Evolutionary conservation across 2,888 invertebrate species (phyloP).

Genomic region (Cephus pulcher): DNA sequence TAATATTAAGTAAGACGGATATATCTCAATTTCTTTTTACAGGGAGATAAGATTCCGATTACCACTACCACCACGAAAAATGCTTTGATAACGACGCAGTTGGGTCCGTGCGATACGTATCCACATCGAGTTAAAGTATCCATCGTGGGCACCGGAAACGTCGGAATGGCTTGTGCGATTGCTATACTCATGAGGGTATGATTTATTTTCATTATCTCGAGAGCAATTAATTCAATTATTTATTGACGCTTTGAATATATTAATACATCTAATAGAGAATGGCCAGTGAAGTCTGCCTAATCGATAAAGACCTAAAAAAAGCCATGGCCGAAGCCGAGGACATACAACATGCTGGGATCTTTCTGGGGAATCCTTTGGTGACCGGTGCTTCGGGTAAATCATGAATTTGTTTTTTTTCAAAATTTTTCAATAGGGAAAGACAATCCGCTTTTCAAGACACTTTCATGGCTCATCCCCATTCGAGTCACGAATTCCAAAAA

Average conservation of each 20-base stretch:
- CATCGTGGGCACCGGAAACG: conserved; percentile 63
- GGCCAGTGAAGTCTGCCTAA: conserved; percentile 69
- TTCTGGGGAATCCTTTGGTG: conserved; percentile 68
- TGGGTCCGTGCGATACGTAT: conserved; percentile 47
- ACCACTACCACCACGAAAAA: conserved; percentile 53
- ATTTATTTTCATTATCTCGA: not conserved
- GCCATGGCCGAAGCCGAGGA: conserved; percentile 72
- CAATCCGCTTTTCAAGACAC: not conserved
- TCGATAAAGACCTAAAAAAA: conserved; percentile 69
- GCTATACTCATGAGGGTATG: conserved; percentile 69
- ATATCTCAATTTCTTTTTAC: not conserved
- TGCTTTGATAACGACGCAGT: conserved; percentile 52
- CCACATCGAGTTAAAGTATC: conserved; percentile 54
- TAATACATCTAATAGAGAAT: conserved; percentile 58
- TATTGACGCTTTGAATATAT: not conserved
- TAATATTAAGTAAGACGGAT: not conserved
- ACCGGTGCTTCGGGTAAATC: conserved; percentile 58
- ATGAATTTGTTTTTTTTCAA: not conserved
- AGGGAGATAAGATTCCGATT: conserved; percentile 40
- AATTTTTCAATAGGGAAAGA: not conserved
- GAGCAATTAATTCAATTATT: not conserved
- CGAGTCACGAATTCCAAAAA: conserved; percentile 36
- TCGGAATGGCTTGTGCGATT: conserved; percentile 71
- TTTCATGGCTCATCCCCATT: conserved; percentile 5
- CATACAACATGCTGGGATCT: conserved; percentile 71